These are phyloP conservation scores for Meloidogyne exigua DNA, from an alignment of 1,140 invertebrate genomes.

Conservation along the genomic window DNA sequence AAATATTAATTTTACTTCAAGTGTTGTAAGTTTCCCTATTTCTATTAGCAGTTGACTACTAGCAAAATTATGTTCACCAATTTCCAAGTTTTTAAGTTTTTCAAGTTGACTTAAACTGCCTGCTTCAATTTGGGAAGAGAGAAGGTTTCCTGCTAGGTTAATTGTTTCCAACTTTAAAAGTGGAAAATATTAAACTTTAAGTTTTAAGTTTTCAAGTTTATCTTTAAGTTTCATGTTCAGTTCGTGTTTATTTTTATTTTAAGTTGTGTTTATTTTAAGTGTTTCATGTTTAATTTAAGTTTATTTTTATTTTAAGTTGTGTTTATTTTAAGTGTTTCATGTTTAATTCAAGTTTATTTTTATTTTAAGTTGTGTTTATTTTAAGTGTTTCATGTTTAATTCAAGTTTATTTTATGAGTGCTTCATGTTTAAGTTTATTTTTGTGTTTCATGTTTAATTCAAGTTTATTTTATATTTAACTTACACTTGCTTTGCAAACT, in stretches of 20 bases:
- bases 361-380: background rate
- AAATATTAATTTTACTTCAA: conserved; percentile 32
- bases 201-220: background rate
- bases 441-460: background rate
- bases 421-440: conserved; percentile 5
- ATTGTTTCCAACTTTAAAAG: conserved; percentile 49
- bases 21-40: conserved; percentile 28
- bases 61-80: conserved; percentile 56
- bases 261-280: too few relatives aligned
- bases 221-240: background rate
- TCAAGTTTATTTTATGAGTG: background rate
- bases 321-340: too few relatives aligned
- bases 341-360: background rate
- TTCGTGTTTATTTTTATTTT: too few relatives aligned
- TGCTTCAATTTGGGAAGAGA: conserved; percentile 36
- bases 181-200: background rate
- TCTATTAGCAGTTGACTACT: conserved; percentile 41
- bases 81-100: conserved; percentile 39
- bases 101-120: conserved; percentile 38
- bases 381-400: background rate
- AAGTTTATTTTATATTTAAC: conserved; percentile 3
- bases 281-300: too few relatives aligned
- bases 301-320: too few relatives aligned
- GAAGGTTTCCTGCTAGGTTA: conserved; percentile 46
- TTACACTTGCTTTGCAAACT: conserved; percentile 7